Base-by-base conservation (phyloP, 2,888 invertebrate species). In the Luffia ferchaultella region DNA sequence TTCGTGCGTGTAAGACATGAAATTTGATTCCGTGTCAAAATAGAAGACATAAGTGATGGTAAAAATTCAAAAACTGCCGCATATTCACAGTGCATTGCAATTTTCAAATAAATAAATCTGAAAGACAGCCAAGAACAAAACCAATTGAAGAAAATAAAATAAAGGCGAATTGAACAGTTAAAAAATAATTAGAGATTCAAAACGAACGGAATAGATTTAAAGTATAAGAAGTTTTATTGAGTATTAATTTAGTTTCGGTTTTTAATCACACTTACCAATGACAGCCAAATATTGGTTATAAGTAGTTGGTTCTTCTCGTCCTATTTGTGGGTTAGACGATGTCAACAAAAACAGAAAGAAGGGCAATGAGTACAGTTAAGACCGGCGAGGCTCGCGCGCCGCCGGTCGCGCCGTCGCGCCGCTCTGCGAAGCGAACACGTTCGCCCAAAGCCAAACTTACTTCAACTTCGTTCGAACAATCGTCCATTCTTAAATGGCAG, bases 291-390 rank as follows among this genome's bases (percentile, higher is more conserved):
- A 90, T 94, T 94, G 88, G 93, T 91, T 87, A 93, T 93, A 88
- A 95, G 91, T 88, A 93, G 92, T 90, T 94, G 94, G 89, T 94
- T 94, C 91, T 94, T 94, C 91, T 94, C 93, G 90, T 94, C 93
- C 93, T 93, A 91, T 89, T 62, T 63, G 67, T 79, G 80, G 80
- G 88, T 88, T 88, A 89, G 82, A 83, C 77, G 82, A 76, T 78
- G 83, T 82, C 88, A 89, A 88, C 88, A 89, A 89, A 87, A 87
- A 88, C 87, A 87, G 87, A 87, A 86, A 85, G 85, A 85, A 83
- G 80, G 82, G 79, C 77, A 85, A 77, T 84, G 82, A 85, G 82
- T 83, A 77, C 68, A 70, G 71, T 75, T 63, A 74, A 76, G 80
- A 67, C 73, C 71, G 73, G 69, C 70, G 68, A 64, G 65, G 64